Conservation (phyloP, 2,888 invertebrate species). For the Mesochorus sp. region DNA sequence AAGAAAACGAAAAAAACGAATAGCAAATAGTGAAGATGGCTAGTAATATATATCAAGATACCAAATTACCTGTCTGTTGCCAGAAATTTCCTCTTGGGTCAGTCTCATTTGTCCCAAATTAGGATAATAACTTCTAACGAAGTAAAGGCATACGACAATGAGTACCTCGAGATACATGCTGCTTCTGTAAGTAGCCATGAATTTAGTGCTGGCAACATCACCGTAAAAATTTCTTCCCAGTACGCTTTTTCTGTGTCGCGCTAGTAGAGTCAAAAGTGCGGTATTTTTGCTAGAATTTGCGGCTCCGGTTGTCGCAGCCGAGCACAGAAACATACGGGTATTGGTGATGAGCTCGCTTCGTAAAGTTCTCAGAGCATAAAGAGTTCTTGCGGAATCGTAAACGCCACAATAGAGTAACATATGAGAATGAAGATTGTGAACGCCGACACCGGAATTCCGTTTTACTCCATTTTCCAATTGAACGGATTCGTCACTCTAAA, state of each 20-base stretch:
- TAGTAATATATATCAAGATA: too few species aligned
- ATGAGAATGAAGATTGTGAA: constrained; percentile 92
- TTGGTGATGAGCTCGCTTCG: constrained; percentile 88
- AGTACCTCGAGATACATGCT: constrained; percentile 92
- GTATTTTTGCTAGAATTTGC: constrained; percentile 84
- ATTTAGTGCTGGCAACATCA: constrained; percentile 85
- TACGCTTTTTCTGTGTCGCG: constrained; percentile 91
- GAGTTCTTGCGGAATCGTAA: constrained; percentile 89
- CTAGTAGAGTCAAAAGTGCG: constrained; percentile 85
- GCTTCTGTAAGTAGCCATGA: constrained; percentile 87
- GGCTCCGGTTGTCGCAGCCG: constrained; percentile 89
- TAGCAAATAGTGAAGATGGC: too few species aligned
- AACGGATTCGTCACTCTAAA: constrained; percentile 75
- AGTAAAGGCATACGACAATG: constrained; percentile 90
- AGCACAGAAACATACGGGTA: constrained; percentile 88
- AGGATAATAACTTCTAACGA: constrained; percentile 90
- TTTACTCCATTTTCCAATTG: constrained; percentile 73
- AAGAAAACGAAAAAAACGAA: not conserved
- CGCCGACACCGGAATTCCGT: constrained; percentile 78
- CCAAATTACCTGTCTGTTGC: constrained; percentile 86
- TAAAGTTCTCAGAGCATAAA: constrained; percentile 90
- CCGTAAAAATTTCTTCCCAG: constrained; percentile 88
- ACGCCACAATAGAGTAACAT: constrained; percentile 91
- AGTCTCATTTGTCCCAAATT: constrained; percentile 87
- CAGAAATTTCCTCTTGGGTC: constrained; percentile 87